These are phyloP conservation scores for Orthosia incerta DNA, from an alignment of 2,888 invertebrate genomes.

Conservation along the genomic window DNA sequence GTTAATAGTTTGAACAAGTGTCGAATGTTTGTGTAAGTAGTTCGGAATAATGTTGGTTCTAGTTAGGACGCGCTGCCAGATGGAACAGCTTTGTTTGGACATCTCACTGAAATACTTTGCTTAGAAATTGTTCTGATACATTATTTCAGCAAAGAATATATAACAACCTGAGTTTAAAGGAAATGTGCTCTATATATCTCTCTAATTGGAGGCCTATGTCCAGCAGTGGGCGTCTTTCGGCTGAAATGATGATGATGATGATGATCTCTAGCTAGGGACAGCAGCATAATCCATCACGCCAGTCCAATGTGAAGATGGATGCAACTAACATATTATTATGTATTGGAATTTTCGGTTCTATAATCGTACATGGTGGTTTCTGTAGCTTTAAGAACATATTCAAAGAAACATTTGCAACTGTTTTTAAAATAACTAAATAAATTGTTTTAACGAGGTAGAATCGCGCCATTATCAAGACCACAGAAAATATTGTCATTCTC, in stretches of 20 bases:
- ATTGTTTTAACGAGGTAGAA: not conserved
- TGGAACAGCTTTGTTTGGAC: constrained; percentile 11
- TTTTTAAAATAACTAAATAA: not conserved
- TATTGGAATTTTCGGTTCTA: not conserved
- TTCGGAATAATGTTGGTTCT: constrained; percentile 16
- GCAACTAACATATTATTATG: not conserved
- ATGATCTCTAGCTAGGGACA: too few relatives aligned
- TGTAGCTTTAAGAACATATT: not conserved
- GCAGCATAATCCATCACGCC: too few relatives aligned
- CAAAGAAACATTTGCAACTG: not conserved
- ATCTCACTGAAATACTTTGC: not conserved
- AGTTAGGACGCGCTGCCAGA: constrained; percentile 27
- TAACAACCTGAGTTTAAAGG: too few relatives aligned
- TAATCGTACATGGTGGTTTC: not conserved
- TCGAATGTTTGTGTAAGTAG: constrained; percentile 21
- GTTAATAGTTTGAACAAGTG: constrained; percentile 43
- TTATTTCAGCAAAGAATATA: not conserved
- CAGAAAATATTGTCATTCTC: constrained; percentile 18
- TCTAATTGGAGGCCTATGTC: too few relatives aligned
- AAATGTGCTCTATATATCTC: too few relatives aligned
- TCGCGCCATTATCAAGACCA: not conserved
- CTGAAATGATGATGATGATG: too few relatives aligned
- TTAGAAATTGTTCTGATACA: not conserved
- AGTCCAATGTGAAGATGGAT: too few relatives aligned
- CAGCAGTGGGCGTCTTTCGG: too few relatives aligned